A percentile compares a stretch with the other conserved stretches of the same genome.
These are phyloP conservation scores for Euplexia lucipara DNA, from an alignment of 2,888 invertebrate genomes.

Conservation along the genomic window DNA sequence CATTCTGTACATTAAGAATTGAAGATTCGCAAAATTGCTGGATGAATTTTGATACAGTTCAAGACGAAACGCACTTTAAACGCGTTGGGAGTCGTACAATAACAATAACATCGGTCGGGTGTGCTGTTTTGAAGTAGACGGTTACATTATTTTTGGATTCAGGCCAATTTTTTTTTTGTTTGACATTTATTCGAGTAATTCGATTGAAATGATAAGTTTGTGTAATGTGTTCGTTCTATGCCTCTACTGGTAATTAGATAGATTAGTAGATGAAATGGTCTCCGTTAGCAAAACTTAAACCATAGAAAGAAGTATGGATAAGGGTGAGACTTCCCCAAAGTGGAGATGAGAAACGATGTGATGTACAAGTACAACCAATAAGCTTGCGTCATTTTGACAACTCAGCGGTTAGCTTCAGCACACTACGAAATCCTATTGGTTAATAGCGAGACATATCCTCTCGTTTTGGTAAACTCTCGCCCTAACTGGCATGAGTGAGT, in stretches of 20 bases:
- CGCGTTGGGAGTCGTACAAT: conserved; percentile 26
- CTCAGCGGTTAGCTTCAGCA: too few relatives aligned
- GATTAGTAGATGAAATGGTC: not conserved
- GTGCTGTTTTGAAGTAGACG: conserved; percentile 41
- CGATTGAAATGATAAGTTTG: conserved; percentile 3
- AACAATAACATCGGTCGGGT: conserved; percentile 39
- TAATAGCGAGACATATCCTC: too few relatives aligned
- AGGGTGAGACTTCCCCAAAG: too few relatives aligned
- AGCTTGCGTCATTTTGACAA: too few relatives aligned
- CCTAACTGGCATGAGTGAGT: too few relatives aligned
- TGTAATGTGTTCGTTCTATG: not conserved
- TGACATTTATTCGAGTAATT: conserved; percentile 17
- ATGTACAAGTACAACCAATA: too few relatives aligned
- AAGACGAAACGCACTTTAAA: conserved; percentile 21
- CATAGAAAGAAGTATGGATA: not conserved
- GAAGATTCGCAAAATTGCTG: conserved; percentile 1
- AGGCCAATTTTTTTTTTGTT: conserved; percentile 34
- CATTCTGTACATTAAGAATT: not conserved
- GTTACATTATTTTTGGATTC: conserved; percentile 25
- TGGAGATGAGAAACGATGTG: too few relatives aligned
- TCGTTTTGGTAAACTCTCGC: too few relatives aligned
- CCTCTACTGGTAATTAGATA: not conserved
- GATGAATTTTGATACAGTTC: conserved; percentile 12
- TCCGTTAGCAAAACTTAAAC: not conserved
- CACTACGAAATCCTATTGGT: too few relatives aligned